Percentiles rank a stretch among this genome's conserved stretches.
Conservation (phyloP, 2,113 vertebrate species). For the Phocoena sinus region DNA sequence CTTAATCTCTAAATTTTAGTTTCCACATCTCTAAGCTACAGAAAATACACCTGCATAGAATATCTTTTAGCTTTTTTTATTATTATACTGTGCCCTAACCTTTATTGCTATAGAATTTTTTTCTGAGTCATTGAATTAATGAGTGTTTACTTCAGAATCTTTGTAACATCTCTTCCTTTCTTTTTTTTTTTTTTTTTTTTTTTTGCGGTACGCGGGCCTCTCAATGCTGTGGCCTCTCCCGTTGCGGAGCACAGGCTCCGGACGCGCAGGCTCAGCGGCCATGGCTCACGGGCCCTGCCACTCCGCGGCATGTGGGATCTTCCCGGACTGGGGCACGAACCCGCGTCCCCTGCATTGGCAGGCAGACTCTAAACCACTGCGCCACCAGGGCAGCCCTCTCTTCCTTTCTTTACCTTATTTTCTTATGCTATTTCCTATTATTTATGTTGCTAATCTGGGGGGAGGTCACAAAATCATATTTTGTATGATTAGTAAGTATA, state of each 20-base stretch:
- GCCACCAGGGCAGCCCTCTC: not conserved
- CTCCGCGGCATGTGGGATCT: no score
- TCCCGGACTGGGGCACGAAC: no score
- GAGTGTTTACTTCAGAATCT: not conserved
- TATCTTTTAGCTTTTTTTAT: not conserved
- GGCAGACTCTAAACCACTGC: no score
- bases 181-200: not conserved
- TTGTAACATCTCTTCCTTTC: not conserved
- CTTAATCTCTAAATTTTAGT: not conserved
- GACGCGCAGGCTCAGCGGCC: no score
- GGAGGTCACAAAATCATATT: not conserved
- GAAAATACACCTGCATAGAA: not conserved
- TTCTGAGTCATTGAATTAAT: not conserved
- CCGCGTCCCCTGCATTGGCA: no score
- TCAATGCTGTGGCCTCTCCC: no score
- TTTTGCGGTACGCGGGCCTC: no score
- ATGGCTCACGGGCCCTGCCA: no score
- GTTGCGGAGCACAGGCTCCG: no score
- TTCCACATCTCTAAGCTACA: not conserved
- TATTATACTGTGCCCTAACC: not conserved
- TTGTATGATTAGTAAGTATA: not conserved
- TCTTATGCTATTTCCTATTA: not conserved
- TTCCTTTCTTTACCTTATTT: not conserved
- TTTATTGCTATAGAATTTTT: not conserved
- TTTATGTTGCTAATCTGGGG: not conserved